Conservation (phyloP, 2,113 vertebrate species). For the Martes martes region DNA sequence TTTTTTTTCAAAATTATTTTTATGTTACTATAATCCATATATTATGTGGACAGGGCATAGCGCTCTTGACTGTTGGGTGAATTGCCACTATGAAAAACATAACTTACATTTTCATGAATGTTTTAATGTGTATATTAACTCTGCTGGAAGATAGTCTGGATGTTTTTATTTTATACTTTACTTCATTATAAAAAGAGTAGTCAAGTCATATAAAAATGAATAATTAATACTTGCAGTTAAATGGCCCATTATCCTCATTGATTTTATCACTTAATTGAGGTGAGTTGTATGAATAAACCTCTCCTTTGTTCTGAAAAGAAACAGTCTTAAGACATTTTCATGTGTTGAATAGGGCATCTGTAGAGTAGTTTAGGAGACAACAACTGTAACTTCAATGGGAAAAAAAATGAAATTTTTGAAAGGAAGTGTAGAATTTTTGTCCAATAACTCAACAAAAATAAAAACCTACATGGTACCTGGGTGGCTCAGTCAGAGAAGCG, state of each 20-base stretch:
- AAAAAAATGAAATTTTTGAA: not conserved
- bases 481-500: too few relatives aligned
- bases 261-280: conserved; percentile 19
- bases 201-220: not conserved
- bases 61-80: not conserved
- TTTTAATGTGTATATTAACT: not conserved
- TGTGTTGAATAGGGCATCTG: not conserved
- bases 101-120: not conserved
- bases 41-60: not conserved
- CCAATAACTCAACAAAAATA: not conserved
- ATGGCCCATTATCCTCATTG: not conserved
- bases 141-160: not conserved
- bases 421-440: not conserved
- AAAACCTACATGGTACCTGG: not conserved
- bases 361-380: not conserved
- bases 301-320: not conserved
- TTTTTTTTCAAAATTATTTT: not conserved
- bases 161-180: not conserved
- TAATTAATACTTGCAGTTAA: not conserved
- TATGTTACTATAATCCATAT: not conserved
- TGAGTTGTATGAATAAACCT: not conserved
- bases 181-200: not conserved
- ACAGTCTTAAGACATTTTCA: not conserved
- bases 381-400: not conserved
- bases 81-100: not conserved